Percentiles rank a stretch among this genome's conserved stretches.
These are phyloP conservation scores for Mamestra configurata DNA, from an alignment of 1,140 invertebrate genomes.

Conservation along the genomic window DNA sequence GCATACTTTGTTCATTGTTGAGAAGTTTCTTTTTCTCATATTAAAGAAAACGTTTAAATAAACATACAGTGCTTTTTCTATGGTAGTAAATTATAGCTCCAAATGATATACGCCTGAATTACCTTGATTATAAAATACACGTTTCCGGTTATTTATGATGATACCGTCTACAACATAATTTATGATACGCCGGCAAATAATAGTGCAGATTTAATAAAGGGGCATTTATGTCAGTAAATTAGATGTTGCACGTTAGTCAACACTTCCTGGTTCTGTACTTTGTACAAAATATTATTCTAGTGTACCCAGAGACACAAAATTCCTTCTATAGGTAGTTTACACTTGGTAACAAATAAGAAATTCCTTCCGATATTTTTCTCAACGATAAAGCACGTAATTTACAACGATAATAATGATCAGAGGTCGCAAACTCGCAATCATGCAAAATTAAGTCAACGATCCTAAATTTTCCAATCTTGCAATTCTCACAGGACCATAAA, in stretches of 20 bases:
- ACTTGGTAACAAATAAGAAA: background rate
- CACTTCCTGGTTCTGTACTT: background rate
- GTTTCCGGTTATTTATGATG: slow-evolving; percentile 27
- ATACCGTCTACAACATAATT: slow-evolving; percentile 8
- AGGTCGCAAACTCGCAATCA: background rate
- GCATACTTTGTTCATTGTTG: too few relatives aligned
- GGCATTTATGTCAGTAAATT: background rate
- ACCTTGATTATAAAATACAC: slow-evolving; percentile 30
- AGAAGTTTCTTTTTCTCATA: background rate
- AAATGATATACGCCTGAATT: slow-evolving; percentile 29
- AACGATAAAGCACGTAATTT: slow-evolving; percentile 2
- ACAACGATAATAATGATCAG: slow-evolving; percentile 13
- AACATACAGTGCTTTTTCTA: background rate
- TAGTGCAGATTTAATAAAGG: slow-evolving; percentile 24
- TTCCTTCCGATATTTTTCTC: background rate
- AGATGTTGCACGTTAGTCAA: background rate
- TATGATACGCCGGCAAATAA: slow-evolving; percentile 20
- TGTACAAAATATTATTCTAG: background rate
- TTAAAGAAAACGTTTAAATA: background rate
- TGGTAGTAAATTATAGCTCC: background rate
- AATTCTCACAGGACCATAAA: slow-evolving; percentile 29
- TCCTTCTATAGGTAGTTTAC: background rate
- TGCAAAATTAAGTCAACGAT: slow-evolving; percentile 30
- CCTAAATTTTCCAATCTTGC: slow-evolving; percentile 15
- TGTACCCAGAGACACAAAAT: too few relatives aligned